A percentile compares a stretch with the other conserved stretches of the same genome.
phyloP scores from a whole-genome alignment of 2,888 invertebrate species.

The Eilema caniola region DNA sequence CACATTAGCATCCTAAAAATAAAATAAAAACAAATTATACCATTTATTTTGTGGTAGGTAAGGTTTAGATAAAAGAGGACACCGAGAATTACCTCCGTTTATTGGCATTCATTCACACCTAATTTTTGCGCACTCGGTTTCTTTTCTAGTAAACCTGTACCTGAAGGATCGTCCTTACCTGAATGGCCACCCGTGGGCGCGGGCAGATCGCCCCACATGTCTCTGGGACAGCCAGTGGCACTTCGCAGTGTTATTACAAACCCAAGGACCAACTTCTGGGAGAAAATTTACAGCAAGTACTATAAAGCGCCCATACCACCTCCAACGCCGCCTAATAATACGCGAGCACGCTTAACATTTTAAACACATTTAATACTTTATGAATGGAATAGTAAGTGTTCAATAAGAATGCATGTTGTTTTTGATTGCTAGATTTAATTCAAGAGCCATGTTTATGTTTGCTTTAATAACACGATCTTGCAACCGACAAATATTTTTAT shows the following conservation, averaged over 20 bases:
- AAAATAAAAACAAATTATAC: too few relatives aligned
- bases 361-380: too few relatives aligned
- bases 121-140: neutral
- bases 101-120: neutral
- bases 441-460: too few relatives aligned
- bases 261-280: constrained; percentile 57
- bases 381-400: too few relatives aligned
- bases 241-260: constrained; percentile 50
- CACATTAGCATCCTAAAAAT: too few relatives aligned
- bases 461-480: too few relatives aligned
- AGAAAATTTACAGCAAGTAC: constrained; percentile 58
- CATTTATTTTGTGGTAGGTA: too few relatives aligned
- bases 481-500: too few relatives aligned
- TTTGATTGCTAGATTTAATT: too few relatives aligned
- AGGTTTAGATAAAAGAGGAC: too few relatives aligned
- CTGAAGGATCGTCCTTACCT: constrained; percentile 45
- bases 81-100: too few relatives aligned
- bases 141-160: constrained; percentile 25
- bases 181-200: constrained; percentile 57
- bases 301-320: constrained; percentile 57
- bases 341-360: neutral
- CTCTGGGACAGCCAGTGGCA: constrained; percentile 46
- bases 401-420: too few relatives aligned
- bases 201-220: constrained; percentile 58
- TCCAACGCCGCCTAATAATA: constrained; percentile 30